Conservation (phyloP, 2,888 invertebrate genomes). For the Noctua comes region DNA sequence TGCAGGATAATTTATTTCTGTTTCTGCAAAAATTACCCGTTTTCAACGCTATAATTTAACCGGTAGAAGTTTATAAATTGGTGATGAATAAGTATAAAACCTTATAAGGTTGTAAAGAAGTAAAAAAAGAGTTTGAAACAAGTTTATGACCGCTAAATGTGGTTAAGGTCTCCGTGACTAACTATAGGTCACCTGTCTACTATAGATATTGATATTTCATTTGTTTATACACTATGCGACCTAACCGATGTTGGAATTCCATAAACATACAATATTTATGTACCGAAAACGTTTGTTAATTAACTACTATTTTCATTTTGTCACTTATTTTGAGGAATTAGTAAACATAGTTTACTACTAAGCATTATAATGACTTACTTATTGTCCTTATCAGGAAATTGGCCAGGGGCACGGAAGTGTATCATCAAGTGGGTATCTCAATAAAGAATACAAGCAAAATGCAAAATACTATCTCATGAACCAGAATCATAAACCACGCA, state of each 20-base stretch:
- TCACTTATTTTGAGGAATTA: neutral
- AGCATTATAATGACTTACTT: neutral
- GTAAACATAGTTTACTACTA: neutral
- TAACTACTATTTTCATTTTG: neutral
- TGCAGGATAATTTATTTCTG: neutral
- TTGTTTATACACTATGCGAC: neutral
- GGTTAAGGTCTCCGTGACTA: neutral
- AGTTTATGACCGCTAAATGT: neutral
- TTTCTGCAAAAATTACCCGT: neutral
- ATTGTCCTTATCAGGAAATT: neutral
- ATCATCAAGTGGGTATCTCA: neutral
- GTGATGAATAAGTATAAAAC: neutral
- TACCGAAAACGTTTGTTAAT: neutral
- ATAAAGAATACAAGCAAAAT: neutral
- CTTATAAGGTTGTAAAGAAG: neutral
- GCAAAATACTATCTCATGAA: neutral
- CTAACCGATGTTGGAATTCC: neutral
- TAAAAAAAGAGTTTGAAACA: conserved; percentile 25
- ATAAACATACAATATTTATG: neutral
- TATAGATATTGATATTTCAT: neutral
- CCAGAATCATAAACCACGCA: neutral
- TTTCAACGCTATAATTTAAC: neutral
- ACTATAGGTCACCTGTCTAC: neutral
- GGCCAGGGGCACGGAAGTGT: neutral
- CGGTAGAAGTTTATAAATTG: neutral